Percentiles rank a stretch among this genome's conserved stretches.
These are phyloP conservation scores for Drosophila demipolita DNA, from an alignment of 2,888 invertebrate species.

Conservation along the genomic window DNA sequence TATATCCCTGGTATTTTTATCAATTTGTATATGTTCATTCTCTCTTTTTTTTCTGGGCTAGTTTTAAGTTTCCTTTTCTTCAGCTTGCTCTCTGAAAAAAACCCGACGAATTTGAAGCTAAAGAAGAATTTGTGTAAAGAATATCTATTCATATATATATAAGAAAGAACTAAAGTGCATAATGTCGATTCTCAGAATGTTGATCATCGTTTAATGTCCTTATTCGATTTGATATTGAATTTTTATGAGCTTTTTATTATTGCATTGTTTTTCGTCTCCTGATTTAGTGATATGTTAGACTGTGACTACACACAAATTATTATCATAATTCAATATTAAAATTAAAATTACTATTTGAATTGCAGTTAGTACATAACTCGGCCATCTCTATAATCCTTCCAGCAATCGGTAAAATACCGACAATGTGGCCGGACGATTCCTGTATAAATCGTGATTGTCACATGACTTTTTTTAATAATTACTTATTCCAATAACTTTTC, in stretches of 20 bases:
- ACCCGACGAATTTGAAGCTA: neutral
- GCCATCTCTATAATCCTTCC: constrained; percentile 47
- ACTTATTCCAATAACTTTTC: neutral
- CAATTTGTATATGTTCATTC: neutral
- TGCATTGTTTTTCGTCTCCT: no score
- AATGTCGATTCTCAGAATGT: neutral
- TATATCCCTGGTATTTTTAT: neutral
- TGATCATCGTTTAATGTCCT: neutral
- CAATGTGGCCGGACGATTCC: constrained; percentile 31
- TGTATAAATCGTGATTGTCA: neutral
- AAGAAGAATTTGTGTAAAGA: neutral
- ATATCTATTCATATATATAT: neutral
- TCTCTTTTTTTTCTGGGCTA: neutral
- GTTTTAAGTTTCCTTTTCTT: neutral
- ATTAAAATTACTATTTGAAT: neutral
- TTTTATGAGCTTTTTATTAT: no score
- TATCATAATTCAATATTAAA: constrained; percentile 16
- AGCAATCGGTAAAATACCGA: constrained; percentile 37
- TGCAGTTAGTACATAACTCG: constrained; percentile 20
- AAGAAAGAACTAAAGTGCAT: neutral
- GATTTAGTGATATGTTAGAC: neutral
- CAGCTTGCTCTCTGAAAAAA: neutral
- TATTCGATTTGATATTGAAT: no score
- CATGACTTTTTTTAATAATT: neutral
- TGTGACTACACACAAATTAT: neutral